phyloP scores from a whole-genome alignment of 1,140 invertebrate species.

The Alviniconcha marisindica region DNA sequence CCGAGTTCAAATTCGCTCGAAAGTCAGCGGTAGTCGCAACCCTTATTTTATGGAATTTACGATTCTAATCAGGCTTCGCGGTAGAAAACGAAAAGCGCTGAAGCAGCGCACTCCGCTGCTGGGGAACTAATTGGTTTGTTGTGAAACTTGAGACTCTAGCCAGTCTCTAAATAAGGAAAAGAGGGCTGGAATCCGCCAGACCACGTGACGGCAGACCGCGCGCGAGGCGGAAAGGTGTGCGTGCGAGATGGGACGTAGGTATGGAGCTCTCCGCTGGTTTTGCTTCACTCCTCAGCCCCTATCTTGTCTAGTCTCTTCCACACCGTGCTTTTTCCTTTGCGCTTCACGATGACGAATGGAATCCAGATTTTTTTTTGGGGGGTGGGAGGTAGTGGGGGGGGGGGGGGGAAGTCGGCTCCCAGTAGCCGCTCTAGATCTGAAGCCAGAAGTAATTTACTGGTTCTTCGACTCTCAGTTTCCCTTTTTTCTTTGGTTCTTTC shows the following conservation, averaged over 20 bases:
- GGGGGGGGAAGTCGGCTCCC: no score
- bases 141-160: constrained; percentile 30
- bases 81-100: no score
- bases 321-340: neutral
- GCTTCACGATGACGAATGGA: constrained; percentile 1
- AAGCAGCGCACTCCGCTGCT: no score
- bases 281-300: neutral
- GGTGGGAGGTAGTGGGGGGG: no score
- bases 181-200: neutral
- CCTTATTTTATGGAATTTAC: no score
- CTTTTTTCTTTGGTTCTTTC: no score
- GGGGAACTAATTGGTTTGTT: no score
- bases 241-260: constrained; percentile 10
- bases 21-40: no score
- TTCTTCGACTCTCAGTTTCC: no score
- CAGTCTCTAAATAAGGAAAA: constrained; percentile 43
- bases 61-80: no score
- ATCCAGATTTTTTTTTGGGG: neutral
- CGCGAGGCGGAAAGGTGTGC: neutral
- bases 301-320: neutral
- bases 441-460: constrained; percentile 2
- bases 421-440: neutral
- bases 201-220: constrained; percentile 1
- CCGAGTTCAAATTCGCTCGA: no score
- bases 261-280: neutral